Conservation (phyloP, 1,140 invertebrate species). For the Carposina sasakii region DNA sequence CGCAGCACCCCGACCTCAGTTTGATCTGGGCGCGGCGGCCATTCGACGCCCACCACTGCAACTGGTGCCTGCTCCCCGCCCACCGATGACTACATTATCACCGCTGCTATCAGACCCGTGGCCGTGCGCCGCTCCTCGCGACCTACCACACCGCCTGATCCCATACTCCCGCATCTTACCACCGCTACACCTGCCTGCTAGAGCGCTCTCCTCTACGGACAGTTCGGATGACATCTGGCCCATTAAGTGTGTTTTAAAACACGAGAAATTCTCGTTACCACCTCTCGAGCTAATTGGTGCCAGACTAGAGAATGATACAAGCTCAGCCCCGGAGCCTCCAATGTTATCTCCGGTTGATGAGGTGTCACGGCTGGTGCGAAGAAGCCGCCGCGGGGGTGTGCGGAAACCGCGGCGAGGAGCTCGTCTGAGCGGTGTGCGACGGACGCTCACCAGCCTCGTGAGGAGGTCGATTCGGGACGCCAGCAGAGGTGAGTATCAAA, state of each 20-base stretch:
- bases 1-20: constrained; percentile 22
- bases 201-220: constrained; percentile 21
- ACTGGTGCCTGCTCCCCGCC: constrained; percentile 8
- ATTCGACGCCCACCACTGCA: constrained; percentile 27
- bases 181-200: constrained; percentile 41
- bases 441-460: neutral
- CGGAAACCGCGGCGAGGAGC: neutral
- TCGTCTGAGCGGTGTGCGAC: neutral
- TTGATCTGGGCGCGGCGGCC: constrained; percentile 29
- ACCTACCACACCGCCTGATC: constrained; percentile 28
- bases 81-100: neutral
- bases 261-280: constrained; percentile 45
- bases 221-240: constrained; percentile 43
- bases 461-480: no score
- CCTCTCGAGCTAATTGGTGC: constrained; percentile 38
- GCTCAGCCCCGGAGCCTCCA: constrained; percentile 4
- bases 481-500: no score
- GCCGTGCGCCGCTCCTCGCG: constrained; percentile 25
- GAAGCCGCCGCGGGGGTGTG: neutral
- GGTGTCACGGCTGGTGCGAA: neutral
- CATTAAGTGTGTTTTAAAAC: constrained; percentile 23
- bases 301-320: constrained; percentile 11
- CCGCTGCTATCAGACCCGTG: constrained; percentile 11
- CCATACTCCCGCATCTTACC: constrained; percentile 44
- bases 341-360: no score